phyloP scores from a whole-genome alignment of 2,113 vertebrate genomes.

The Anguilla japonica region DNA sequence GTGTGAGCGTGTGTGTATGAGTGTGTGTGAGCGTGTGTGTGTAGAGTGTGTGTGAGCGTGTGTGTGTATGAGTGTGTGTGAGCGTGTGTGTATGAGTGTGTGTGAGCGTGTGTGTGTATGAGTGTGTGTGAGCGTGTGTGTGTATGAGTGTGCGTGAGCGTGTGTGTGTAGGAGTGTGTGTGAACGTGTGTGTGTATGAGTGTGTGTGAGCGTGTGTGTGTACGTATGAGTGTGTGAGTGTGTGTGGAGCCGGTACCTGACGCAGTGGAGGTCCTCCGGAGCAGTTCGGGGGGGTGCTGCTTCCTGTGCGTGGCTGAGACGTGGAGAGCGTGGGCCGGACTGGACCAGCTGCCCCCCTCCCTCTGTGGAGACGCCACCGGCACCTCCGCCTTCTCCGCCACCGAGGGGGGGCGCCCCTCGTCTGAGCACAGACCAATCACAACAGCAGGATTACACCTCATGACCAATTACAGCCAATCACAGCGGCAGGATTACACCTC shows the following conservation, averaged over 20 bases:
- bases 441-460: neutral
- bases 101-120: neutral
- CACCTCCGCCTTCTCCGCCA: conserved; percentile 74
- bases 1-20: neutral
- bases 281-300: conserved; percentile 72
- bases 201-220: neutral
- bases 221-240: neutral
- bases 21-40: too few relatives aligned
- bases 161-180: neutral
- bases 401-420: conserved; percentile 72
- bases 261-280: conserved; percentile 77
- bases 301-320: conserved; percentile 76
- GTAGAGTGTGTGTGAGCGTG: neutral
- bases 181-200: neutral
- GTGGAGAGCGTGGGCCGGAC: conserved; percentile 76
- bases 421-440: conserved; percentile 59
- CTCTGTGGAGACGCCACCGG: conserved; percentile 71
- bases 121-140: too few relatives aligned
- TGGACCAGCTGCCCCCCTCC: conserved; percentile 77
- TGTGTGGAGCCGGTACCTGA: conserved; percentile 71
- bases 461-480: too few relatives aligned
- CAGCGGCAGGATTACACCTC: too few relatives aligned
- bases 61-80: neutral
- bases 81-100: neutral
- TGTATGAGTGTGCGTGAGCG: neutral